Base-by-base conservation (phyloP, 1,140 invertebrate genomes). In the Drosophila prosaltans region DNA sequence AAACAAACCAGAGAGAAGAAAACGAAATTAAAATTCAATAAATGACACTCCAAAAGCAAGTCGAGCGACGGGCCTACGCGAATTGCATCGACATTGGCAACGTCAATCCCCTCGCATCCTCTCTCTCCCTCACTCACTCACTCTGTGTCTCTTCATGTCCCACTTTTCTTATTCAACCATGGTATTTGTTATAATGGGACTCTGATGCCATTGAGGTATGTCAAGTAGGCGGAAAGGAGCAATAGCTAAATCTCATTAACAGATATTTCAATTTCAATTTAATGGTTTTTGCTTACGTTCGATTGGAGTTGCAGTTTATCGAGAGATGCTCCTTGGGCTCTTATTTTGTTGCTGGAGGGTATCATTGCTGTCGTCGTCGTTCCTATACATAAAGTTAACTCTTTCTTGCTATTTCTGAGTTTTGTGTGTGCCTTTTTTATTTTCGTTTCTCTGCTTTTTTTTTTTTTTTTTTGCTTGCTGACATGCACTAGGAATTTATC, bases 11-110 rank as follows among this genome's bases (percentile, higher is more conserved):
- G 21, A 51, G 45, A 51, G 45, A 51, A 51, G 45, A 51, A 51
- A 58, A 58, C 70, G 74, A 77, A 80, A 80, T 78, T 78, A 80
- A 78, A 80, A 80, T 80, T 80, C 78, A 80, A 80, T 78, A 80
- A 80, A 80, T 80, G 78, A 78, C 78, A 80, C 74, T 80, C 74
- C 28, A 80, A 73, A 26, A 69, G 74, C 58, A 66, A 73, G 74
- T 64, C 62, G 43, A 60, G 43, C 72, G 28, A 66, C 71, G 62
- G 28, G 71, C 71, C 71, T 74, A 78, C 71, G 73, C 76, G 69
- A 74, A 67, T 61, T 75, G 68, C 61, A 67, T 70, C 65, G 72
- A 66, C 70, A 74, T 74, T 74, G 64, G 69, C 67, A 51, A 51
- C 9, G 8, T 59, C 55, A 10, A 2, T 24, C 51, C 51, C 24